These are phyloP conservation scores for Aegotheles bennettii DNA, from an alignment of 2,113 vertebrate genomes.

Conservation along the genomic window DNA sequence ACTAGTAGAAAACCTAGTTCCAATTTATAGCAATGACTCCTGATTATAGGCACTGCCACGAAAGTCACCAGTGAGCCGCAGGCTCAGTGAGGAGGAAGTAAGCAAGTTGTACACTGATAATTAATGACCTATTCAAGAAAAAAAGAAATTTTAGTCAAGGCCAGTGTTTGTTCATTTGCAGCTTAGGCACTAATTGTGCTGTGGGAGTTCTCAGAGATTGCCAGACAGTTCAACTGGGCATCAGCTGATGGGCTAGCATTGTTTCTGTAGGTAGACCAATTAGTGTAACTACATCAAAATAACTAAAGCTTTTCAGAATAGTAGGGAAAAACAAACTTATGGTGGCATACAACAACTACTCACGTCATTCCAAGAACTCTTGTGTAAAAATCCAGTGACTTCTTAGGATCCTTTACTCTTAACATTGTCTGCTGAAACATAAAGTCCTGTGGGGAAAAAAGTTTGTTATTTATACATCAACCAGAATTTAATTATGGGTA, in stretches of 20 bases:
- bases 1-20: not conserved
- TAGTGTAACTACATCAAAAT: not conserved
- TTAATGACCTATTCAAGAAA: not conserved
- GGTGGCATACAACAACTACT: constrained; percentile 60
- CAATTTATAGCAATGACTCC: not conserved
- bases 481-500: not conserved
- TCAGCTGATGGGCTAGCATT: not conserved
- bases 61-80: not conserved
- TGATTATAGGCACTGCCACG: not conserved
- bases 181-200: not conserved
- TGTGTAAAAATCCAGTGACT: constrained; percentile 97
- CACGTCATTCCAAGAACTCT: constrained; percentile 96
- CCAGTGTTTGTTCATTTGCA: not conserved
- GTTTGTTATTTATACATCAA: not conserved
- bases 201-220: not conserved
- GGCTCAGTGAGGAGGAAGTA: not conserved
- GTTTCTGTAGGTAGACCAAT: not conserved
- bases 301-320: not conserved
- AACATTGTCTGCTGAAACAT: constrained; percentile 98
- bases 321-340: not conserved
- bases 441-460: constrained; percentile 79
- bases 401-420: constrained; percentile 92
- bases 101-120: not conserved
- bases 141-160: not conserved
- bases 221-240: not conserved